Conservation (phyloP, 2,113 vertebrate species). For the Sclerurus mexicanus region DNA sequence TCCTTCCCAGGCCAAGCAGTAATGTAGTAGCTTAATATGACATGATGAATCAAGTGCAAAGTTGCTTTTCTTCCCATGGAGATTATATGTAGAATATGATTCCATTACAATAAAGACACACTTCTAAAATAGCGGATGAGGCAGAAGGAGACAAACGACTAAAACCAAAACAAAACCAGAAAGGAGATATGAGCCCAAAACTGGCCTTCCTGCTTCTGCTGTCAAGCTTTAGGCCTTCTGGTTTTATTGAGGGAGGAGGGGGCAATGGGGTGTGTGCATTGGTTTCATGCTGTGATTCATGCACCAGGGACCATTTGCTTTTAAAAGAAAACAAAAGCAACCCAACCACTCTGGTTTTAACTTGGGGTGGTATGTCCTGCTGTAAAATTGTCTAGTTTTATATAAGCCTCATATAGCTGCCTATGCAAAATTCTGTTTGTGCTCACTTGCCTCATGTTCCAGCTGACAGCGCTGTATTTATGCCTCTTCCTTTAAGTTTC, state of each 20-base stretch:
- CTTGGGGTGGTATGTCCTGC: not conserved
- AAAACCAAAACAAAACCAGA: not conserved
- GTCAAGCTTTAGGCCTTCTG: not conserved
- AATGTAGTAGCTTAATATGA: not conserved
- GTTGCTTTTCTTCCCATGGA: not conserved
- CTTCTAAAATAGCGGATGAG: not conserved
- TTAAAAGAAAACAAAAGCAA: not conserved
- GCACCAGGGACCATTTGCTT: not conserved
- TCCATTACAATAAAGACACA: not conserved
- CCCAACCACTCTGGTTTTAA: not conserved
- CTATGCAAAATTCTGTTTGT: not conserved
- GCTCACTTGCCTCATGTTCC: not conserved
- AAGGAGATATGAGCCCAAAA: not conserved
- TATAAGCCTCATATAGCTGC: rapidly evolving
- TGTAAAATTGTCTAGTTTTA: not conserved
- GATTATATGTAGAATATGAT: not conserved
- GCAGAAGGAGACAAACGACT: not conserved
- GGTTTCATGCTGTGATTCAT: not conserved
- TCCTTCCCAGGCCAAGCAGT: not conserved
- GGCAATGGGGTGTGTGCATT: rapidly evolving
- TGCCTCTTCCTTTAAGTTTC: not conserved
- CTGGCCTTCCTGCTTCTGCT: not conserved
- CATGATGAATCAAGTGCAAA: not conserved
- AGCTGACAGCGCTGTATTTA: not conserved
- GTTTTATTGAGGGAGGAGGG: not conserved